Evolutionary conservation across 2,113 vertebrate species (phyloP).

Genomic region (Vimba vimba): DNA sequence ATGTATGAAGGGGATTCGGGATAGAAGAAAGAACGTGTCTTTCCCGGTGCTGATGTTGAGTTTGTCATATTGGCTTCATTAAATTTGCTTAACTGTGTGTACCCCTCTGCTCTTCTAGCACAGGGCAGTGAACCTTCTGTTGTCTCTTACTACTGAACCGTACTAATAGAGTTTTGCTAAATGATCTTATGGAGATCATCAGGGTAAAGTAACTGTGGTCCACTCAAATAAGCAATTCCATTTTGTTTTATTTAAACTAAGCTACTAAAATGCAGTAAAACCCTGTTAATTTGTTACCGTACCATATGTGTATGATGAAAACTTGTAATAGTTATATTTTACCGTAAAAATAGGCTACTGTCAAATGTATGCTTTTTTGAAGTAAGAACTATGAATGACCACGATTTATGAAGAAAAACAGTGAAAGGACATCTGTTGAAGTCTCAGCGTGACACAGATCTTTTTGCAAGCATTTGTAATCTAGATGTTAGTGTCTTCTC

Average conservation of each 20-base stretch:
- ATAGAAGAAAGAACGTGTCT: background rate
- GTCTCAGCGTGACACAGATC: background rate
- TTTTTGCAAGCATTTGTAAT: background rate
- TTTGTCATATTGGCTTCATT: background rate
- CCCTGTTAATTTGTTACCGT: background rate
- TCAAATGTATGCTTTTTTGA: background rate
- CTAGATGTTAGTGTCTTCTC: background rate
- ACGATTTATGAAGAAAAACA: background rate
- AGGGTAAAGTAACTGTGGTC: background rate
- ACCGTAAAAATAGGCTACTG: background rate
- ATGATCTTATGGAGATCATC: background rate
- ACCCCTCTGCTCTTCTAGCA: background rate
- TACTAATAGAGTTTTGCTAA: background rate
- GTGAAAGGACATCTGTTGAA: background rate
- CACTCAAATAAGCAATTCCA: background rate
- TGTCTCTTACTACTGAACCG: background rate
- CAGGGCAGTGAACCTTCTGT: background rate
- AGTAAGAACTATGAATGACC: background rate
- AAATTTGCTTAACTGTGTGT: background rate
- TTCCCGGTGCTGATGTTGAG: background rate
- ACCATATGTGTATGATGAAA: background rate
- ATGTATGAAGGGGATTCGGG: background rate
- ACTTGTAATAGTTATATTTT: background rate
- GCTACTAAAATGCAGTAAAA: background rate
- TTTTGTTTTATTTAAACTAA: no score